Percentiles rank a stretch among this genome's conserved stretches.
phyloP scores from a whole-genome alignment of 2,113 vertebrate species.

The Alces alces region DNA sequence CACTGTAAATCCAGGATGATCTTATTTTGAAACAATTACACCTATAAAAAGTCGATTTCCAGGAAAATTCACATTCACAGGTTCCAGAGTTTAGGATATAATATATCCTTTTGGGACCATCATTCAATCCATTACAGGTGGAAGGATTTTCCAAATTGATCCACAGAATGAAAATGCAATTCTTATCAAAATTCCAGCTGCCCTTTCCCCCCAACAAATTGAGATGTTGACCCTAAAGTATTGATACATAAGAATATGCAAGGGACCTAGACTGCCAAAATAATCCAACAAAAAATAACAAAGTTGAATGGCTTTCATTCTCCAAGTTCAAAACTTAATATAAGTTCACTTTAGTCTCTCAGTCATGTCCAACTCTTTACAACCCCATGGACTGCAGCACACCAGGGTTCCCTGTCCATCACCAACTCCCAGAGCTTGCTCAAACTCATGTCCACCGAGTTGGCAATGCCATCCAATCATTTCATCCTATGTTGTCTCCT shows the following conservation, averaged over 20 bases:
- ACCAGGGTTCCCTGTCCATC: not conserved
- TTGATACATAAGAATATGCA: not conserved
- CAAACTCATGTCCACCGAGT: not conserved
- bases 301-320: not conserved
- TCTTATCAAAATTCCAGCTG: not conserved
- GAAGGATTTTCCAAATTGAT: not conserved
- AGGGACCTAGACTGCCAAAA: not conserved
- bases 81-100: not conserved
- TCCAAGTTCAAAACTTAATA: not conserved
- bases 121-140: not conserved
- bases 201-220: not conserved
- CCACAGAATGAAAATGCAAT: not conserved
- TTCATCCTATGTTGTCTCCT: not conserved
- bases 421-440: not conserved
- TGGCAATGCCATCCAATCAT: not conserved
- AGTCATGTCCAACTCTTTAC: not conserved
- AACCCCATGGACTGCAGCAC: not conserved
- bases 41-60: not conserved
- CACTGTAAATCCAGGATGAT: not conserved
- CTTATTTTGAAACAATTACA: not conserved
- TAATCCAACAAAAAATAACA: not conserved
- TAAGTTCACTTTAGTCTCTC: not conserved
- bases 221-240: not conserved
- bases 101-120: not conserved
- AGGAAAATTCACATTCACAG: not conserved